Percentiles rank a stretch among this genome's conserved stretches.
phyloP scores from a whole-genome alignment of 2,797 vertebrate genomes.

The Chiloscyllium punctatum region DNA sequence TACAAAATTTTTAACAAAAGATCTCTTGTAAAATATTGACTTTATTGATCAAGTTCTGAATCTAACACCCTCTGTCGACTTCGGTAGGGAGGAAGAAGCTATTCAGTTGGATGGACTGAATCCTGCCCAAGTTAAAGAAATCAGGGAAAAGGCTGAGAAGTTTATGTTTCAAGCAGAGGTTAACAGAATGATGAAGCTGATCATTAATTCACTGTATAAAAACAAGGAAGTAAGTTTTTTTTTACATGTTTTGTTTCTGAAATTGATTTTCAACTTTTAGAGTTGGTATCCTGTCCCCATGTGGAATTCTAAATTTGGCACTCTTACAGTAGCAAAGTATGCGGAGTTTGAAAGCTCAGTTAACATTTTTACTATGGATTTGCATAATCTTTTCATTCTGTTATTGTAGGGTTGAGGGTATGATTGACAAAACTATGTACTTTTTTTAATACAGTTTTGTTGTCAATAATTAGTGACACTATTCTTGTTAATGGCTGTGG shows the following conservation, averaged over 20 bases:
- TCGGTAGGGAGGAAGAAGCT: constrained; percentile 85
- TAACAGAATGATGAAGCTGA: constrained; percentile 99
- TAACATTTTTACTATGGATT: not conserved
- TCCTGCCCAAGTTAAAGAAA: constrained; percentile 90
- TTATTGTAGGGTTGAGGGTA: not conserved
- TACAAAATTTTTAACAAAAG: too few relatives aligned
- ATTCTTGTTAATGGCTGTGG: not conserved
- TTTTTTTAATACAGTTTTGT: not conserved
- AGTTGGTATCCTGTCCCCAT: not conserved
- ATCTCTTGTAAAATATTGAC: not conserved
- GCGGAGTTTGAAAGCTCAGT: not conserved
- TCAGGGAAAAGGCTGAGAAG: constrained; percentile 93
- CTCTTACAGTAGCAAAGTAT: not conserved
- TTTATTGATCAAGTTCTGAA: not conserved
- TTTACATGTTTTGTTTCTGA: not conserved
- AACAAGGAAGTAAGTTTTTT: constrained; percentile 84
- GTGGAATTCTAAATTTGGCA: not conserved
- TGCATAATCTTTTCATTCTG: not conserved
- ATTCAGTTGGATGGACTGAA: constrained; percentile 95
- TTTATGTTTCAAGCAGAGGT: constrained; percentile 96
- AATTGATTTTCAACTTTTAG: not conserved
- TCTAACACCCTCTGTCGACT: not conserved
- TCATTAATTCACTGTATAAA: constrained; percentile 97
- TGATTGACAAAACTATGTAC: not conserved
- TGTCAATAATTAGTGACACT: not conserved